phyloP scores from a whole-genome alignment of 2,888 invertebrate species.

The Himalopsyche anomala region DNA sequence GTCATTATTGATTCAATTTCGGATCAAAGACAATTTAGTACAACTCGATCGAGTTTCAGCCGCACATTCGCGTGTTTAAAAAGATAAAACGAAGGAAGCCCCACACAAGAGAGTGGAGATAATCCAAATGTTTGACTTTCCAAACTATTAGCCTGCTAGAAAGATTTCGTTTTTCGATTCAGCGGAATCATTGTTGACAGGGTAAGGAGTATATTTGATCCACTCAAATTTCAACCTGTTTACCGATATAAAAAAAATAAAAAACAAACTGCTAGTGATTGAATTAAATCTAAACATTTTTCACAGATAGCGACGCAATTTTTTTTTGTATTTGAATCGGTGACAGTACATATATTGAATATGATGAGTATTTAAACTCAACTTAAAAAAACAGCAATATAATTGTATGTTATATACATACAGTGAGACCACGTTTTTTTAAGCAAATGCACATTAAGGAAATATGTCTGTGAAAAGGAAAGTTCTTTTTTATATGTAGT shows the following conservation, averaged over 20 bases:
- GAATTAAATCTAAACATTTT: constrained; percentile 15
- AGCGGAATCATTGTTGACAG: constrained; percentile 18
- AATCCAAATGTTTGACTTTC: constrained; percentile 26
- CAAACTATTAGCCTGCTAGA: constrained; percentile 16
- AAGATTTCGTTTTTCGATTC: constrained; percentile 26
- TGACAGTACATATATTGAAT: background rate
- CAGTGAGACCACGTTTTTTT: too few species aligned
- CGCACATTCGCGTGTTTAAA: constrained; percentile 4
- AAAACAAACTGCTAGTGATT: background rate
- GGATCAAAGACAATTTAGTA: too few species aligned
- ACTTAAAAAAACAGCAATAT: too few species aligned
- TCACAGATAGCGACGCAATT: background rate
- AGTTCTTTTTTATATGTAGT: too few species aligned
- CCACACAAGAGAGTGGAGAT: constrained; percentile 16
- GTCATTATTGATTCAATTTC: too few species aligned
- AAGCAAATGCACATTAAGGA: too few species aligned
- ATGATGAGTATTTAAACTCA: background rate
- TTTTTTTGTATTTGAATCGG: background rate
- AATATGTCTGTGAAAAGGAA: too few species aligned
- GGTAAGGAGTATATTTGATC: background rate
- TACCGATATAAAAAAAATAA: background rate
- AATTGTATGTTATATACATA: too few species aligned
- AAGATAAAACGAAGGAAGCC: background rate
- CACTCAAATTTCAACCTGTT: constrained; percentile 9
- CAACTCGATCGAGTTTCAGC: background rate